Percentiles rank a stretch among this genome's conserved stretches.
phyloP scores from a whole-genome alignment of 2,113 vertebrate species.

The Elachura formosa region DNA sequence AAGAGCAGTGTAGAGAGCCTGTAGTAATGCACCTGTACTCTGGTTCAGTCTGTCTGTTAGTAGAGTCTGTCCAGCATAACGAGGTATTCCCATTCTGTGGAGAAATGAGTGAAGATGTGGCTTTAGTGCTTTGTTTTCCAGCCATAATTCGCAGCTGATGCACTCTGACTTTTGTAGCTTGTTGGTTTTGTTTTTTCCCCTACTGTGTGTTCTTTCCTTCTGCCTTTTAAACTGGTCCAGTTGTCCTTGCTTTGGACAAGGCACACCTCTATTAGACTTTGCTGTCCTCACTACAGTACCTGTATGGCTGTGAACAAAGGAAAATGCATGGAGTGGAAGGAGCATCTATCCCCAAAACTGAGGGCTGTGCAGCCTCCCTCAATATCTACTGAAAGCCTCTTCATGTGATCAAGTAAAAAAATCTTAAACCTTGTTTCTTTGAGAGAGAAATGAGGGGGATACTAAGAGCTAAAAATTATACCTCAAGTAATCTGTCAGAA shows the following conservation, averaged over 20 bases:
- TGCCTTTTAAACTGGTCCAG: neutral
- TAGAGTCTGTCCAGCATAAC: neutral
- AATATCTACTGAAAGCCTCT: neutral
- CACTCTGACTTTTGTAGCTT: neutral
- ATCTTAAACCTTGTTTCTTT: neutral
- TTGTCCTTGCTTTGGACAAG: neutral
- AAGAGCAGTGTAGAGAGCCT: neutral
- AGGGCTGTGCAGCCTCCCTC: neutral
- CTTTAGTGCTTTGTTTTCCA: neutral
- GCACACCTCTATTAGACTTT: neutral
- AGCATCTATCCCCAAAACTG: neutral
- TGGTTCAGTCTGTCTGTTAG: neutral
- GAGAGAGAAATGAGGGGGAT: neutral
- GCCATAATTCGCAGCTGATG: neutral
- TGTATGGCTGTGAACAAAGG: neutral
- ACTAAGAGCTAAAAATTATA: neutral
- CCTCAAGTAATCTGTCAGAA: neutral
- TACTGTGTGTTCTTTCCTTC: neutral
- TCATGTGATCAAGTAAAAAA: neutral
- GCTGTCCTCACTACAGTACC: neutral
- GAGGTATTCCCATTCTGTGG: neutral
- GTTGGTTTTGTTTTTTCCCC: neutral
- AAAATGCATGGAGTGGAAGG: neutral
- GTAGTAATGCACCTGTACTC: neutral
- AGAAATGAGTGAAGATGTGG: neutral